Evolutionary conservation across 2,797 vertebrate species (phyloP), one percentile per base, ranked within the genome.

Genomic region (Coilia nasus): DNA sequence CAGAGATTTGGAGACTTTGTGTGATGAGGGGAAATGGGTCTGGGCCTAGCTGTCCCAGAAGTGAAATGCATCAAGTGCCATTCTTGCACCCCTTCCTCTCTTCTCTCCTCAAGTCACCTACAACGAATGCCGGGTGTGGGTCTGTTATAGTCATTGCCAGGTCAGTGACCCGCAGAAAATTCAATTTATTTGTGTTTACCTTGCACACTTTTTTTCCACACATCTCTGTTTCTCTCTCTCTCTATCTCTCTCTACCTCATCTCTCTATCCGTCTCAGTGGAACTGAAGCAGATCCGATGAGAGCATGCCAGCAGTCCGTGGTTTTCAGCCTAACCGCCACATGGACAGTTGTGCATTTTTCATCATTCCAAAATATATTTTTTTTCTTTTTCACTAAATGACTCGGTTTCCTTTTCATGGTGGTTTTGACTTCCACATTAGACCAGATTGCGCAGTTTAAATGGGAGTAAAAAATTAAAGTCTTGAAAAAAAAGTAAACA

Each of bases 11-110:
- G 25, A 71, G 64, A 71, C 67, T 71, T 28, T 41, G 46, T 83
- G 56, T 44, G 82, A 83, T 62, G 35, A 83, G 89, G 85, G 87
- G 87, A 91, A 89, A 92, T 87, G 82, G 41, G 28, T 87, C 59
- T 87, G 89, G 82, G 89, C 87, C 86, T 83, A 54, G 47, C 2
- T 21, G 31, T 85, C 80, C 85, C 88, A 89, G 54, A 85, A 89
- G 90, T 88, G 88, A 90, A 89, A 90, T 82, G 84, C 83, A 91
- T 90, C 81, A 88, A 31, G 83, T 89, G 88, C 82, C 82, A 85
- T 86, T 90, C 84, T 15, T 78, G 71, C 71, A 78, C 71, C 71
- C 62, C 35, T 21, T 1, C 31, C 67, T 71, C 25, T 44, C 44
- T 47, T 25, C 15, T 89, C 82, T 82, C 82, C 84, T 62, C 31